phyloP scores from a whole-genome alignment of 2,113 vertebrate genomes.

The Eupsittula cactorum region DNA sequence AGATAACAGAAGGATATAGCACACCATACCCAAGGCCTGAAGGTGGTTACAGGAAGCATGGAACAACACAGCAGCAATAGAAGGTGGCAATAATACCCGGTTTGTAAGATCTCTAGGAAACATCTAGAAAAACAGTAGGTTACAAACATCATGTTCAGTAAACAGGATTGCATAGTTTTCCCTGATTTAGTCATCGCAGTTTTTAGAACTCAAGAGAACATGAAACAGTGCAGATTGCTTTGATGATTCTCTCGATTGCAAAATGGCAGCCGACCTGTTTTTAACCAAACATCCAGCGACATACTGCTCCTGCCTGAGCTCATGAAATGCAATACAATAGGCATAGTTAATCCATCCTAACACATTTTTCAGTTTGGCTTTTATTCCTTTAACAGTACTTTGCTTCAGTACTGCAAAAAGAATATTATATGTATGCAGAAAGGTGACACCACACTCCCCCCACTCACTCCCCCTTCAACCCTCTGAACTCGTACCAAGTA shows the following conservation, averaged over 20 bases:
- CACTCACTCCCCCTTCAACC: accelerated
- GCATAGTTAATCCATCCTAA: not conserved
- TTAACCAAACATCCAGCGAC: not conserved
- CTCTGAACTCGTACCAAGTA: not conserved
- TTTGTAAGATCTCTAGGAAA: not conserved
- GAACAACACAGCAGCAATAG: not conserved
- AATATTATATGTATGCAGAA: no score
- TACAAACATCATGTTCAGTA: not conserved
- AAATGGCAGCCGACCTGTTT: not conserved
- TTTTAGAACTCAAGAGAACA: not conserved
- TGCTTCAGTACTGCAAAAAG: not conserved
- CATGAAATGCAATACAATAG: not conserved
- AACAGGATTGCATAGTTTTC: not conserved
- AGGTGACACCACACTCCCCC: not conserved
- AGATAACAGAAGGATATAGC: not conserved
- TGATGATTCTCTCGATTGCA: not conserved
- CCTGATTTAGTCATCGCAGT: not conserved
- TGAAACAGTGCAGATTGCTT: not conserved
- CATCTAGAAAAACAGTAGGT: not conserved
- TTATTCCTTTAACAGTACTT: not conserved
- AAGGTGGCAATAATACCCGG: not conserved
- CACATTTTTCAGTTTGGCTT: not conserved
- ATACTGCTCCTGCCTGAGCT: not conserved
- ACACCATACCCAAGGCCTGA: not conserved
- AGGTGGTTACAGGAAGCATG: not conserved